phyloP scores from a whole-genome alignment of 2,113 vertebrate species.

The Tinamus guttatus region DNA sequence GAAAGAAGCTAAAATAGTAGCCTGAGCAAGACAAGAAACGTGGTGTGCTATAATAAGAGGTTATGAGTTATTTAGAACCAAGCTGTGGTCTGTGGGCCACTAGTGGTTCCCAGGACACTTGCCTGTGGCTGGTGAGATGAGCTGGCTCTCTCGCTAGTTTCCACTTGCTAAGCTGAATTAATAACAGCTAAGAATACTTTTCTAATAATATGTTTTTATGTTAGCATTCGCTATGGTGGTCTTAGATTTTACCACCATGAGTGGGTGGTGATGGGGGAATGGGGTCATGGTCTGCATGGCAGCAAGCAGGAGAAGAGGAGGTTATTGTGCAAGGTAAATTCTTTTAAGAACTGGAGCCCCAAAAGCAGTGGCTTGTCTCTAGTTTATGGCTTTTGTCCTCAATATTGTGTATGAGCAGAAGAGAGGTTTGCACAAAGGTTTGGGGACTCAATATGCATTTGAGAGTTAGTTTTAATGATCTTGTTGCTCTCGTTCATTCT shows the following conservation, averaged over 20 bases:
- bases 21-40: background rate
- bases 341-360: background rate
- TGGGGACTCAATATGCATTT: background rate
- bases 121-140: slow-evolving; percentile 8
- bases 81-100: background rate
- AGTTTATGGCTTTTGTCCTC: background rate
- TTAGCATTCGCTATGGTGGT: background rate
- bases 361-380: background rate
- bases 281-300: background rate
- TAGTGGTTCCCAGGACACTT: background rate
- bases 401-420: background rate
- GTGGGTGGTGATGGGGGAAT: background rate
- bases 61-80: slow-evolving; percentile 4
- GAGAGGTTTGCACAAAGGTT: background rate
- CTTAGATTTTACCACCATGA: background rate
- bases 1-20: background rate
- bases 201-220: background rate
- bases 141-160: background rate
- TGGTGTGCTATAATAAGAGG: slow-evolving; percentile 7
- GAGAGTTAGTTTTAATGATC: slow-evolving; percentile 1
- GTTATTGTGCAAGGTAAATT: background rate
- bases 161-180: background rate
- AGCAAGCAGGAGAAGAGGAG: background rate
- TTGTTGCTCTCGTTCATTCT: background rate
- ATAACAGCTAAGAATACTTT: slow-evolving; percentile 20